phyloP scores from a whole-genome alignment of 2,113 vertebrate genomes.

The Rhabdornis inornatus region DNA sequence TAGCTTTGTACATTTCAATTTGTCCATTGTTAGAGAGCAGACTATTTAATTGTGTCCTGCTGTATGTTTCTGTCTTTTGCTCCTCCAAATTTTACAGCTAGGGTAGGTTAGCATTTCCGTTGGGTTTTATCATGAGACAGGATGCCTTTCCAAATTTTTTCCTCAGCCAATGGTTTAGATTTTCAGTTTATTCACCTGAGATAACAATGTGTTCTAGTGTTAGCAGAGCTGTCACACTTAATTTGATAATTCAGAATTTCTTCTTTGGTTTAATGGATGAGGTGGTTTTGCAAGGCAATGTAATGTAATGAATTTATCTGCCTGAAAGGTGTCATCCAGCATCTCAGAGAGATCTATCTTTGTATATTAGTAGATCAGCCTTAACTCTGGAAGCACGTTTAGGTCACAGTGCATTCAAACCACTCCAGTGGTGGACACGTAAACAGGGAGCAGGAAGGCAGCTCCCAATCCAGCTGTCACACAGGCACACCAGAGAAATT shows the following conservation, averaged over 20 bases:
- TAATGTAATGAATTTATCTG: conserved; percentile 18
- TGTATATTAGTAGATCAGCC: background rate
- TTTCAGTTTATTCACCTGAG: conserved; percentile 47
- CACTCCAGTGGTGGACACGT: background rate
- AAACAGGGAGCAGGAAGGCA: background rate
- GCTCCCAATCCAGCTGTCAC: conserved; percentile 17
- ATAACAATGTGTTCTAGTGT: background rate
- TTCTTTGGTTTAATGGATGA: background rate
- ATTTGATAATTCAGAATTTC: conserved; percentile 40
- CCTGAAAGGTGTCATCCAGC: background rate
- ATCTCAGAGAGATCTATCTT: conserved; percentile 34
- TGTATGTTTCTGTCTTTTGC: background rate
- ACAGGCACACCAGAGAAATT: background rate
- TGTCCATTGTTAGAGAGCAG: background rate
- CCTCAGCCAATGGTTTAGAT: background rate
- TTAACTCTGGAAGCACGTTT: background rate
- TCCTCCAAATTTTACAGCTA: background rate
- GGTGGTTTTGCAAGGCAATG: background rate
- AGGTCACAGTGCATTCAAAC: background rate
- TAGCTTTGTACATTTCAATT: background rate
- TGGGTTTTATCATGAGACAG: background rate
- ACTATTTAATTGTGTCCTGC: background rate
- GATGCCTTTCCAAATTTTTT: background rate
- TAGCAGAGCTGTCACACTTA: conserved; percentile 40
- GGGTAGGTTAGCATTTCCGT: background rate